Evolutionary conservation across 2,113 vertebrate genomes (phyloP), one percentile per base, ranked within the genome.

Genomic region (Hippolais icterina): DNA sequence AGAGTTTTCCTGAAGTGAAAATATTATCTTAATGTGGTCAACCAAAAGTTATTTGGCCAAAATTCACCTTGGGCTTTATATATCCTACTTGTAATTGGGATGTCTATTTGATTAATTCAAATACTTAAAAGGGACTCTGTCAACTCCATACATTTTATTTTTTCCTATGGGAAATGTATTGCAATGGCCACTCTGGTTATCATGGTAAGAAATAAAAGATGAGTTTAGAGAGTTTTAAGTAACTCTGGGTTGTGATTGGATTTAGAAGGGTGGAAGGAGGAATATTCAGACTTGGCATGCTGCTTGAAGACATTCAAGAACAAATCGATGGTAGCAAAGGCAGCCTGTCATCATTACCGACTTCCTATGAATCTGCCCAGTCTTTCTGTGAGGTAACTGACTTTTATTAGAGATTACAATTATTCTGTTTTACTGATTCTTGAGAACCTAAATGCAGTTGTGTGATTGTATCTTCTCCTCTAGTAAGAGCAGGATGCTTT

Each of bases 271-370:
- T 98, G 71, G 99, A 99, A 97, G 98, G 98, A 77, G 97, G 98
- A 96, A 98, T 99, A 93, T 99, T 99, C 93, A 98, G 97, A 93
- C 97, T 99, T 95, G 98, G 98, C 66, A 98, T 98, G 97, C 90
- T 98, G 39, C 98, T 99, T 90, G 98, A 99, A 94, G 98, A 98
- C 79, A 97, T 99, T 59, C 98, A 98, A 89, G 98, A 99, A 93
- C 97, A 98, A 97, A 98, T 97, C 6, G 97, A 98, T 88, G 96
- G 93, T 97, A 97, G 97, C 35, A 72, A 96, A 76, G 72, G 56
- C 37, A 94, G 80, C 74, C 70, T 79, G 33, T 68, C 89, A 9
- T 96, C 97, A 24, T 92, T 91, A 41, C 68, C 91, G 79, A 82
- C 57, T 87, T 94, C 86, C n/a, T 44, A 2, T 71, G 61, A 72